phyloP scores from a whole-genome alignment of 1,140 invertebrate genomes.

The Heliconius congener region DNA sequence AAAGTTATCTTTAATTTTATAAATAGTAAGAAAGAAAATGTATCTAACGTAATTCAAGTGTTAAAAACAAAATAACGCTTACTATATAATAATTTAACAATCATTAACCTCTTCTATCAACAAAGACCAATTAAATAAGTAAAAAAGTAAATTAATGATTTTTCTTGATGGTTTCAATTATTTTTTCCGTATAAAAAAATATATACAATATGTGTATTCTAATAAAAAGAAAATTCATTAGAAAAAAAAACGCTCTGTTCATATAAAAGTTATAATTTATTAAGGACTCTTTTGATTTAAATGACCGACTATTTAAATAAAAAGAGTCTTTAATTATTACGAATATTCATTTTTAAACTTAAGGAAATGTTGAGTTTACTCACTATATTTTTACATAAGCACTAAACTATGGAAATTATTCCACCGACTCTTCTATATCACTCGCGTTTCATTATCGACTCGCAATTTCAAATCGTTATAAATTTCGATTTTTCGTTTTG shows the following conservation, averaged over 20 bases:
- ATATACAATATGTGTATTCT: background rate
- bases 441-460: slow-evolving; percentile 18
- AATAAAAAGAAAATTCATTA: background rate
- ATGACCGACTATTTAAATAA: no score
- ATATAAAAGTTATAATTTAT: no score
- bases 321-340: no score
- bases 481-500: slow-evolving; percentile 45
- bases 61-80: background rate
- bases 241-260: background rate
- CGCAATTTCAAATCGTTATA: slow-evolving; percentile 14
- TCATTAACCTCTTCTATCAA: background rate
- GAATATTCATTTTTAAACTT: no score
- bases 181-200: background rate
- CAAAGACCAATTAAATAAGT: background rate
- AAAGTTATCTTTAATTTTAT: no score
- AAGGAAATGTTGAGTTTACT: background rate
- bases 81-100: slow-evolving; percentile 2
- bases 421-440: slow-evolving; percentile 4
- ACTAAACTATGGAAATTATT: background rate
- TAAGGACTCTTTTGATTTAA: no score
- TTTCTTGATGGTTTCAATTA: background rate
- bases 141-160: background rate
- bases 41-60: background rate
- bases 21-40: background rate
- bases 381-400: background rate